Percentiles rank a stretch among this genome's conserved stretches.
Conservation (phyloP, 1,140 invertebrate genomes). For the Philopotamus ludificatus region DNA sequence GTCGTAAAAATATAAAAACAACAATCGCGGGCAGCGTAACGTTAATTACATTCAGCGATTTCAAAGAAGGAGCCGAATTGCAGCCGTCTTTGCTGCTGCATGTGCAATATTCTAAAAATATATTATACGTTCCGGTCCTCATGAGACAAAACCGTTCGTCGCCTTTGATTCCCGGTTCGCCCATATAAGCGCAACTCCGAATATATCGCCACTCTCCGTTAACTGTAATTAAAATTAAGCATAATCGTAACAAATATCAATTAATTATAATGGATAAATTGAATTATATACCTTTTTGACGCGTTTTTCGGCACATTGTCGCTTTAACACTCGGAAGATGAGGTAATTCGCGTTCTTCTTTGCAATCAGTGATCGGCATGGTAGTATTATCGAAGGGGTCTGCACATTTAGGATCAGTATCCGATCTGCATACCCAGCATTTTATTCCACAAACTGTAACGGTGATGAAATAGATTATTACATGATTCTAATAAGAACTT, state of each 20-base stretch:
- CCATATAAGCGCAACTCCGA: conserved; percentile 84
- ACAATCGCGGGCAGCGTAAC: too few relatives aligned
- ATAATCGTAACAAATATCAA: not conserved
- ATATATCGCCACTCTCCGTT: conserved; percentile 89
- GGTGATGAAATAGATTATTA: not conserved
- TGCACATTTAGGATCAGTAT: conserved; percentile 84
- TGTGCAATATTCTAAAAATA: conserved; percentile 91
- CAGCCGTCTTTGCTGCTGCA: conserved; percentile 92
- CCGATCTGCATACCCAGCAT: conserved; percentile 89
- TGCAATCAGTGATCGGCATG: conserved; percentile 83
- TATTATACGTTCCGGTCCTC: conserved; percentile 88
- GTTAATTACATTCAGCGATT: not conserved
- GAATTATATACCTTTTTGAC: conserved; percentile 72
- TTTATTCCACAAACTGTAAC: conserved; percentile 72
- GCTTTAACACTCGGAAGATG: conserved; percentile 71
- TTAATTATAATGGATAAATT: not conserved
- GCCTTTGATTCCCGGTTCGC: conserved; percentile 84
- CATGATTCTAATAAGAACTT: too few relatives aligned
- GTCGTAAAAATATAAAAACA: too few relatives aligned
- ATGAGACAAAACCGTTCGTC: conserved; percentile 90
- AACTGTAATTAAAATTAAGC: conserved; percentile 61
- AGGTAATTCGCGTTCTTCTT: conserved; percentile 61
- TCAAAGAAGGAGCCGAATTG: conserved; percentile 59
- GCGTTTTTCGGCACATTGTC: conserved; percentile 89
- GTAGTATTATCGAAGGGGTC: conserved; percentile 92